Evolutionary conservation across 2,888 invertebrate genomes (phyloP), one percentile per base, ranked within the genome.

Genomic region (Danaus chrysippus): DNA sequence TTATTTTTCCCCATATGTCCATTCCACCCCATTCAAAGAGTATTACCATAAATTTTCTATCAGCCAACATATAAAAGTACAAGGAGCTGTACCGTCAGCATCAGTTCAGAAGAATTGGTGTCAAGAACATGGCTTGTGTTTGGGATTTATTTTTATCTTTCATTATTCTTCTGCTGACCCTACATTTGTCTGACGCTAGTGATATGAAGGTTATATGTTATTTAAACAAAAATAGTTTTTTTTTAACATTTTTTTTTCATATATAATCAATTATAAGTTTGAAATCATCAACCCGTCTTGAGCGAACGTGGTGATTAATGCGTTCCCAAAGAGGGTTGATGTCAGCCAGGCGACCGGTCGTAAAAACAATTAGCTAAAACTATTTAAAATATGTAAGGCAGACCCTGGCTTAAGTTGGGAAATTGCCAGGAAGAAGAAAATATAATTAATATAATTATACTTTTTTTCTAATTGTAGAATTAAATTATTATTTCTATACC

Each of bases 21-120:
- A 34, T 34, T 34, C 6, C 2, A 12, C 72, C 77, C 76, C 69
- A 56, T 70, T 71, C 77, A 68, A 72, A 63, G 61, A 67, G 70
- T 70, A 79, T 80, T 80, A 74, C 19, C 77, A 79, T 77, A 75
- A 61, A 62, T 71, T 75, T 75, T 73, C 75, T 69, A 75, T 74
- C 70, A 70, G 58, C 66, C 58, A 59, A 57, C 56, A 59, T 76
- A 74, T 79, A 81, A 78, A 77, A 72, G 69, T 62, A 42, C 34
- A 46, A 17, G 12, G 52, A 42, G 17, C 54, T 42, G 11, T 34
- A 12, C 42, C n/a, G 10, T 11, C 41, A 42, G 42, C 60, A 63
- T 42, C 69, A 70, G 68, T 67, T 55, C 54, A 23, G 34, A 62
- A 65, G 65, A 49, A 58, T 15, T 57, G 1, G 52, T 15, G 19